Conservation (phyloP, 2,797 vertebrate genomes). For the Pipistrellus kuhlii region DNA sequence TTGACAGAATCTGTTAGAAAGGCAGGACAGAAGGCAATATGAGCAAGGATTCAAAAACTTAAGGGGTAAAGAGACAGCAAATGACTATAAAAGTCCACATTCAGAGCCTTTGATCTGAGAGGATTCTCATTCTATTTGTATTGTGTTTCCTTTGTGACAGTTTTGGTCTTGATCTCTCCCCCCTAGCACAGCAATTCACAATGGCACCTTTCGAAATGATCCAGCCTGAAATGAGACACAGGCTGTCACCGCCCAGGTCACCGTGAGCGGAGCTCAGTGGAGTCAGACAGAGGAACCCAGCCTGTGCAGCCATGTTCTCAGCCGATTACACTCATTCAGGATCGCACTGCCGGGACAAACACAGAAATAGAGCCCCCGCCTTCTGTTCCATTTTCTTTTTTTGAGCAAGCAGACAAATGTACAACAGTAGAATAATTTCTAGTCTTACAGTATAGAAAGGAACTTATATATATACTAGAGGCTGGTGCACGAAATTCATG, state of each 20-base stretch:
- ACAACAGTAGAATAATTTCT: slow-evolving; percentile 84
- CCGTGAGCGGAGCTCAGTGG: slow-evolving; percentile 78
- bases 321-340: slow-evolving; percentile 96
- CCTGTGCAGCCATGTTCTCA: slow-evolving; percentile 90
- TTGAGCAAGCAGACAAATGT: slow-evolving; percentile 83
- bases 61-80: slow-evolving; percentile 80
- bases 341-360: slow-evolving; percentile 94
- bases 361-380: slow-evolving; percentile 93
- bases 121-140: slow-evolving; percentile 84
- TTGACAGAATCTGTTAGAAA: neutral
- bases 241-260: slow-evolving; percentile 82
- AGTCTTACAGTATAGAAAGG: slow-evolving; percentile 80
- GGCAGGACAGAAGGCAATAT: neutral
- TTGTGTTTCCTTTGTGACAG: slow-evolving; percentile 83
- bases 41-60: slow-evolving; percentile 79
- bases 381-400: slow-evolving; percentile 75
- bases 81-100: slow-evolving; percentile 84
- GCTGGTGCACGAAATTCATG: too few relatives aligned
- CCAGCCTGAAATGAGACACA: slow-evolving; percentile 84
- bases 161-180: slow-evolving; percentile 84
- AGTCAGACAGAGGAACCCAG: slow-evolving; percentile 87
- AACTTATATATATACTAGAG: slow-evolving; percentile 7
- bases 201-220: slow-evolving; percentile 83
- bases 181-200: slow-evolving; percentile 82
- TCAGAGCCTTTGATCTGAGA: slow-evolving; percentile 83